Evolutionary conservation across 2,797 vertebrate genomes (phyloP).

Genomic region (Bradypodion pumilum): DNA sequence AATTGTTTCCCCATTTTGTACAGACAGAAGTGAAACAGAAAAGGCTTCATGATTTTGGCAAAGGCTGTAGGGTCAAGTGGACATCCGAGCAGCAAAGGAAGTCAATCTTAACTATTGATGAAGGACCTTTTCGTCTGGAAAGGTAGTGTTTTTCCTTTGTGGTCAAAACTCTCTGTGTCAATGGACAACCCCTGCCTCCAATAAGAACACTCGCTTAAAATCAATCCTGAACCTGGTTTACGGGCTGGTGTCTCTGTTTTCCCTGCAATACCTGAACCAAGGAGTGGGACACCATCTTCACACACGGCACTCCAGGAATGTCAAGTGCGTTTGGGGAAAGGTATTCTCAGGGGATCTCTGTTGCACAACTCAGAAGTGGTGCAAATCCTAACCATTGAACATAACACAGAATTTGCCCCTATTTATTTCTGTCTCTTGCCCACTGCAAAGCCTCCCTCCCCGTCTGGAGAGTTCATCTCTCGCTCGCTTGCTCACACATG

Average conservation of each 20-base stretch:
- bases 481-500: background rate
- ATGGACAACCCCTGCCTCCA: constrained; percentile 41
- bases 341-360: constrained; percentile 24
- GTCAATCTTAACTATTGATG: constrained; percentile 43
- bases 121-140: constrained; percentile 7
- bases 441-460: background rate
- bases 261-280: background rate
- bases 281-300: background rate
- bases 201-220: constrained; percentile 26
- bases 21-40: constrained; percentile 21
- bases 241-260: background rate
- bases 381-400: background rate
- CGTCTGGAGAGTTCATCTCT: background rate
- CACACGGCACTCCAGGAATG: constrained; percentile 12
- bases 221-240: constrained; percentile 27
- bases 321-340: constrained; percentile 25
- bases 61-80: background rate
- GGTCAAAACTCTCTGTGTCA: background rate
- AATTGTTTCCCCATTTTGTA: background rate
- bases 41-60: constrained; percentile 32
- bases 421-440: constrained; percentile 41
- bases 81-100: constrained; percentile 18
- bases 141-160: background rate
- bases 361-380: constrained; percentile 18
- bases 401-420: background rate